Percentiles rank a stretch among this genome's conserved stretches.
Evolutionary conservation across 2,888 invertebrate genomes (phyloP).

Genomic region (Athripsodes cinereus): DNA sequence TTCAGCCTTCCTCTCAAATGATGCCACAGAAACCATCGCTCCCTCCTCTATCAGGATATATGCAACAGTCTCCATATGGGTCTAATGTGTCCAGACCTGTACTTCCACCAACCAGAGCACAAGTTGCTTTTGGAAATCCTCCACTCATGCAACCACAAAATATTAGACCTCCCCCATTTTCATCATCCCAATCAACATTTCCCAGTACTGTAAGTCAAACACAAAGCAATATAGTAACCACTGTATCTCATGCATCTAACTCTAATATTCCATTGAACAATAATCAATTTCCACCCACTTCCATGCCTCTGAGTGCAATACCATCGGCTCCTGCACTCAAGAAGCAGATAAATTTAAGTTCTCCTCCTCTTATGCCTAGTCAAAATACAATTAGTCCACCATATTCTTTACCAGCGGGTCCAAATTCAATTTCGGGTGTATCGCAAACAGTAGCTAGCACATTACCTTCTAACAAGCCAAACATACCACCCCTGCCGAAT

Average conservation of each 20-base stretch:
- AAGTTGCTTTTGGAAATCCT: conserved; percentile 1
- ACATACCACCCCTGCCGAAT: not conserved
- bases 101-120: conserved; percentile 1
- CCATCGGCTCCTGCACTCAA: conserved; percentile 27
- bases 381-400: conserved; percentile 7
- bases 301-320: not conserved
- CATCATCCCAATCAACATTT: not conserved
- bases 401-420: not conserved
- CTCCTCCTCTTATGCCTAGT: conserved; percentile 40
- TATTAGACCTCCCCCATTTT: conserved; percentile 1
- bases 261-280: not conserved
- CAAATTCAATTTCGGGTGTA: not conserved
- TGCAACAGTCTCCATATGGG: not conserved
- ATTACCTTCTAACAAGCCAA: not conserved
- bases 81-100: not conserved
- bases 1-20: conserved; percentile 4
- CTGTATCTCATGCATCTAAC: not conserved
- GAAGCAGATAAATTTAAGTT: conserved; percentile 43
- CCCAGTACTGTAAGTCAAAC: conserved; percentile 8
- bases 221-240: not conserved
- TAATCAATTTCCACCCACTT: conserved; percentile 7
- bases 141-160: not conserved
- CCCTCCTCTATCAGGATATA: conserved; percentile 3
- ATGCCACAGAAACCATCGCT: conserved; percentile 6
- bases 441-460: not conserved